Percentiles rank a stretch among this genome's conserved stretches.
Conservation (phyloP, 2,888 invertebrate genomes). For the Zygothrica quintamaculata region DNA sequence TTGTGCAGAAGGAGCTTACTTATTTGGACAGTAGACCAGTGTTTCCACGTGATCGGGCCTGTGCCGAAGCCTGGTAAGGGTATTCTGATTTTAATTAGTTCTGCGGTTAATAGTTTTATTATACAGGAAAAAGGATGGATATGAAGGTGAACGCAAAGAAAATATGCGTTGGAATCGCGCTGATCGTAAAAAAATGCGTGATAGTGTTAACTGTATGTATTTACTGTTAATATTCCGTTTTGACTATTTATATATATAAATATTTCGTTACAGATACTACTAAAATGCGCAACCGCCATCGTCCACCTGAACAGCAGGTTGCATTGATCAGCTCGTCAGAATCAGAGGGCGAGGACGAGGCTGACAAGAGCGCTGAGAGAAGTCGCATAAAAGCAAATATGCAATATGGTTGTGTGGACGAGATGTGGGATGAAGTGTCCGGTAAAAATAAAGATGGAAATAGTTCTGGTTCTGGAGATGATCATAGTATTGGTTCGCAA, state of each 20-base stretch:
- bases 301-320: constrained; percentile 68
- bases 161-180: constrained; percentile 82
- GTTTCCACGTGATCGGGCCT: constrained; percentile 94
- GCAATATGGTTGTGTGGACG: constrained; percentile 49
- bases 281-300: constrained; percentile 75
- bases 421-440: constrained; percentile 64
- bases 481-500: constrained; percentile 33
- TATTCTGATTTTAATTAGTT: not conserved
- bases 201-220: constrained; percentile 83
- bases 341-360: constrained; percentile 75
- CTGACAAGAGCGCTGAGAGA: constrained; percentile 28
- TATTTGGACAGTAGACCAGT: constrained; percentile 96
- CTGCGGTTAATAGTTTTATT: not conserved
- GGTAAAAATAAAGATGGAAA: constrained; percentile 15
- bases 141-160: constrained; percentile 83
- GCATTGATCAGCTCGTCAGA: constrained; percentile 76
- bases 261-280: constrained; percentile 70
- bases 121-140: constrained; percentile 84
- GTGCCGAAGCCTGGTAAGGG: constrained; percentile 95
- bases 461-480: constrained; percentile 52
- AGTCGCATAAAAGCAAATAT: constrained; percentile 59
- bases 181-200: constrained; percentile 82
- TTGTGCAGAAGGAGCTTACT: constrained; percentile 88
- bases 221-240: too few species aligned
- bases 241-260: not conserved